Evolutionary conservation across 1,140 invertebrate genomes (phyloP).

Genomic region (Drosophila truncata): DNA sequence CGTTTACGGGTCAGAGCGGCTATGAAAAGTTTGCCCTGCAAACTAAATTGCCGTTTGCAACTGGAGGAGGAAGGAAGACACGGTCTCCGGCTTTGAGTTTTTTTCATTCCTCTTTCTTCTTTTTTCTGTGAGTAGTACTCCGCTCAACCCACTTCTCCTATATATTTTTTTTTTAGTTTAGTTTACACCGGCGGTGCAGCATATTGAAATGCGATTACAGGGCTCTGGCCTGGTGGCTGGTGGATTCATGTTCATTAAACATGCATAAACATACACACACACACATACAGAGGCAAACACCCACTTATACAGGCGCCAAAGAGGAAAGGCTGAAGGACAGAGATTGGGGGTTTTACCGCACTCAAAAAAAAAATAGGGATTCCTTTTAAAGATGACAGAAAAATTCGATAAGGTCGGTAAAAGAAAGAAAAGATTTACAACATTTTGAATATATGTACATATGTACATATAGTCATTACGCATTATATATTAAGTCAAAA

Average conservation of each 20-base stretch:
- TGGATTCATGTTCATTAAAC: conserved; percentile 78
- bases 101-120: conserved; percentile 7
- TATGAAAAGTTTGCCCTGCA: conserved; percentile 80
- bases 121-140: conserved; percentile 28
- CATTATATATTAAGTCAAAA: too few species aligned
- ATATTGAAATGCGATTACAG: conserved; percentile 83
- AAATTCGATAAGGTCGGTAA: too few species aligned
- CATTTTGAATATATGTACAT: too few species aligned
- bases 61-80: conserved; percentile 18
- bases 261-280: conserved; percentile 75
- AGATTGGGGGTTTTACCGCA: conserved; percentile 4
- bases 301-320: conserved; percentile 8
- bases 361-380: background rate
- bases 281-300: conserved; percentile 17
- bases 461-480: too few species aligned
- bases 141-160: conserved; percentile 33
- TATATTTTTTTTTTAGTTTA: conserved; percentile 11
- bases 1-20: conserved; percentile 78
- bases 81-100: conserved; percentile 39
- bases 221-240: conserved; percentile 42
- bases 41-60: conserved; percentile 79
- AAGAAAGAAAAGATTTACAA: too few species aligned
- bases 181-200: conserved; percentile 58
- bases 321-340: conserved; percentile 4
- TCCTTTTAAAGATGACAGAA: background rate